Percentiles rank a stretch among this genome's conserved stretches.
These are phyloP conservation scores for Henricia sp. DNA, from an alignment of 53 echinoderm and acorn worm genomes.

Conservation along the genomic window DNA sequence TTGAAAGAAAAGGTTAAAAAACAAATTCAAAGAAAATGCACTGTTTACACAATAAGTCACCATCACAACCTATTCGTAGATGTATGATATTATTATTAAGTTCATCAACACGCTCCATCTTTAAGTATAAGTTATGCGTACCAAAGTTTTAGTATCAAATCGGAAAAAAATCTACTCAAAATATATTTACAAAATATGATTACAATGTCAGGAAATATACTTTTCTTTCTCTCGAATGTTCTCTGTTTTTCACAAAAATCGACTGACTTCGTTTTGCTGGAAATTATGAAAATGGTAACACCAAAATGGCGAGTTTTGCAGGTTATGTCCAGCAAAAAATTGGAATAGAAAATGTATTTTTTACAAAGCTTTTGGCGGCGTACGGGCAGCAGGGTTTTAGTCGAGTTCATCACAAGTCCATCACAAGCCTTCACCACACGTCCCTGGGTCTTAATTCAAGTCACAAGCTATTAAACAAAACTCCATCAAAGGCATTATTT, in stretches of 20 bases:
- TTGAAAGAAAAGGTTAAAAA: not conserved
- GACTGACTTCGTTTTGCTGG: slow-evolving; percentile 26
- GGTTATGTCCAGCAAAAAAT: slow-evolving; percentile 23
- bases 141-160: slow-evolving; percentile 73
- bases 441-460: no score
- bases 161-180: slow-evolving; percentile 70
- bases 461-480: no score
- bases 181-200: slow-evolving; percentile 70
- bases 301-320: slow-evolving; percentile 43
- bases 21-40: not conserved
- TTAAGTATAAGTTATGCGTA: slow-evolving; percentile 67
- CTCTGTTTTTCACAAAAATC: slow-evolving; percentile 22
- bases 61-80: slow-evolving; percentile 37
- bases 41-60: slow-evolving; percentile 5
- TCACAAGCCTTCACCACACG: no score
- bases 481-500: no score
- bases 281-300: slow-evolving; percentile 38
- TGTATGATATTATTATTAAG: slow-evolving; percentile 41
- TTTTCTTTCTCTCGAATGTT: slow-evolving; percentile 48
- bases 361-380: slow-evolving; percentile 26
- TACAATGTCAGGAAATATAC: slow-evolving; percentile 64
- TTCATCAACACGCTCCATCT: slow-evolving; percentile 38
- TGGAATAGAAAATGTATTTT: slow-evolving; percentile 22
- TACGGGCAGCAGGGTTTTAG: no score
- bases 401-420: no score